A percentile compares a stretch with the other conserved stretches of the same genome.
These are phyloP conservation scores for Apoda limacodes DNA, from an alignment of 2,888 invertebrate genomes.

Conservation along the genomic window DNA sequence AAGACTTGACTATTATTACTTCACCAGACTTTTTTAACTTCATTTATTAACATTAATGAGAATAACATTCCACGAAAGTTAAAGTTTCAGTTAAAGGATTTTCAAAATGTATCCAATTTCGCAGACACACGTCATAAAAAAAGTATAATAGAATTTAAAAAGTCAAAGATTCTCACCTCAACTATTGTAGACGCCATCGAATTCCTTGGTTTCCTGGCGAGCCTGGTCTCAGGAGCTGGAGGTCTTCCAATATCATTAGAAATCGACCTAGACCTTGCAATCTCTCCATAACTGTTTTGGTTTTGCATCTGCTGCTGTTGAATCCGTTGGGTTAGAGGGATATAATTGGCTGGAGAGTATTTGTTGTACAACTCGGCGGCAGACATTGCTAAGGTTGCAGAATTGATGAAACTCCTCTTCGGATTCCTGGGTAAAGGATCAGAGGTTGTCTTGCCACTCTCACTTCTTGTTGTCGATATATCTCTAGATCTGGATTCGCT, in stretches of 20 bases:
- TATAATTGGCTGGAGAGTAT: constrained; percentile 81
- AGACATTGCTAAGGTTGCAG: constrained; percentile 67
- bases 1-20: too few relatives aligned
- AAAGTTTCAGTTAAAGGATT: too few relatives aligned
- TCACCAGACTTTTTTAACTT: too few relatives aligned
- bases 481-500: constrained; percentile 67
- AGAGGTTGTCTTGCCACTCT: constrained; percentile 58
- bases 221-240: constrained; percentile 41
- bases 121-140: too few relatives aligned
- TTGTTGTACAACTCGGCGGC: constrained; percentile 78
- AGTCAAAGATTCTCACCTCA: constrained; percentile 54
- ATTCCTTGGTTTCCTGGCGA: constrained; percentile 40
- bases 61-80: too few relatives aligned
- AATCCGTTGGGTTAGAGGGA: constrained; percentile 67
- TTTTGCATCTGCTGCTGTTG: constrained; percentile 33
- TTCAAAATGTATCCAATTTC: too few relatives aligned
- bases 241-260: constrained; percentile 69
- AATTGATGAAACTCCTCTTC: constrained; percentile 52
- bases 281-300: constrained; percentile 45
- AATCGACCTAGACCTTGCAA: constrained; percentile 67
- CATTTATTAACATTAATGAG: too few relatives aligned
- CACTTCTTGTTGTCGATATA: constrained; percentile 64
- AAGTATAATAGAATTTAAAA: too few relatives aligned
- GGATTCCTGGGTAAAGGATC: constrained; percentile 42
- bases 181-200: constrained; percentile 46